These are phyloP conservation scores for Heliconius himera DNA, from an alignment of 1,140 invertebrate genomes.

Conservation along the genomic window DNA sequence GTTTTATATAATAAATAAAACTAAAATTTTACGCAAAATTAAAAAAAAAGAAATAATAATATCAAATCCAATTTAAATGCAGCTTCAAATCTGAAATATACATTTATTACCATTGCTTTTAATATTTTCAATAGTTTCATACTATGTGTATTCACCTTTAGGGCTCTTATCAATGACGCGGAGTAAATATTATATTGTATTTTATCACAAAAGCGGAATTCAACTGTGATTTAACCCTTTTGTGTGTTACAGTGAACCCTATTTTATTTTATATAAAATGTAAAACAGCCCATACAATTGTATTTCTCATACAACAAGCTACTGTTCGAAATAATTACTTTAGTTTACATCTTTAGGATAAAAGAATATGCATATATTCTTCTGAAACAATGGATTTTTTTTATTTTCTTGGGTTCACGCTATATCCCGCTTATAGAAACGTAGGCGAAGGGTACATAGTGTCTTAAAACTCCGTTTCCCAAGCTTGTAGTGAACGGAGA, in stretches of 20 bases:
- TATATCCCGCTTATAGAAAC: no score
- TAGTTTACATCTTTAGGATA: not conserved
- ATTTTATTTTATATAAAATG: not conserved
- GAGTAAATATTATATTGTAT: constrained; percentile 7
- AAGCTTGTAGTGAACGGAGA: no score
- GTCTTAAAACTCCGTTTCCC: no score
- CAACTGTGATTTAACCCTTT: constrained; percentile 3
- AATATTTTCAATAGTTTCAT: not conserved
- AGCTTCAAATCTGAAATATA: no score
- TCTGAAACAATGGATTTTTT: no score
- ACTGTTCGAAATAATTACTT: not conserved
- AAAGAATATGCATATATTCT: no score
- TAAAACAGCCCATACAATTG: not conserved
- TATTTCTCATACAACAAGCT: not conserved
- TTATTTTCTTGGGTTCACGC: no score
- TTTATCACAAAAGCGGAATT: constrained; percentile 11
- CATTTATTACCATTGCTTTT: no score
- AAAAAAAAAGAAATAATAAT: no score
- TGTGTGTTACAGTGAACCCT: not conserved
- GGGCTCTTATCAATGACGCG: not conserved
- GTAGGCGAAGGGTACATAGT: no score
- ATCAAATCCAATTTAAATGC: no score
- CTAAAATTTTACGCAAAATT: no score
- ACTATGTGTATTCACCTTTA: not conserved
- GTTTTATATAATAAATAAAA: not conserved